phyloP scores from a whole-genome alignment of 1,140 invertebrate species.

The Zeugodacus cucurbitae region DNA sequence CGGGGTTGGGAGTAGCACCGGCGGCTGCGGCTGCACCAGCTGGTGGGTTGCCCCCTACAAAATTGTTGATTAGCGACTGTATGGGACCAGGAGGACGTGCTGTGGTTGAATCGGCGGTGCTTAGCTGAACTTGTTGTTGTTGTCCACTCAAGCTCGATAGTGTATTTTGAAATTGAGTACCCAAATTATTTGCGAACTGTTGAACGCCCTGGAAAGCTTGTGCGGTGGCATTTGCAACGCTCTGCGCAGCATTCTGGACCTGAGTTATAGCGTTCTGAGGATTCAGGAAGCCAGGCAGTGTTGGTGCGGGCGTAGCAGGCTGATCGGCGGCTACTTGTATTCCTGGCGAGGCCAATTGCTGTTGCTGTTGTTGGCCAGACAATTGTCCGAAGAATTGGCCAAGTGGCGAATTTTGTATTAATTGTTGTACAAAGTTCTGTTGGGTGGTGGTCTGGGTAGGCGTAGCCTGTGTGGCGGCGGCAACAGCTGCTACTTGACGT shows the following conservation, averaged over 20 bases:
- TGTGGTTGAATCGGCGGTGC: conserved; percentile 52
- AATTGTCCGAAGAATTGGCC: conserved; percentile 60
- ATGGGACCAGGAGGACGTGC: conserved; percentile 59
- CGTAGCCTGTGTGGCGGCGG: conserved; percentile 55
- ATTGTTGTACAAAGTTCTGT: conserved; percentile 61
- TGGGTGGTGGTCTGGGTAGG: conserved; percentile 57
- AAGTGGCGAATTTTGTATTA: conserved; percentile 62
- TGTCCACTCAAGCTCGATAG: conserved; percentile 54
- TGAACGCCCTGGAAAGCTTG: conserved; percentile 62
- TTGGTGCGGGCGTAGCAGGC: conserved; percentile 53
- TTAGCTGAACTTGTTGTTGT: conserved; percentile 41
- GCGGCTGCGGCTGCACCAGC: conserved; percentile 47
- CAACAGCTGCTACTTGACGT: conserved; percentile 53
- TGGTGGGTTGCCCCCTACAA: conserved; percentile 53
- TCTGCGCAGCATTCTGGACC: conserved; percentile 58
- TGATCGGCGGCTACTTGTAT: conserved; percentile 44
- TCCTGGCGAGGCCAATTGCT: conserved; percentile 38
- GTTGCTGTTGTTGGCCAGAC: conserved; percentile 50
- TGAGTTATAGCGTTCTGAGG: conserved; percentile 56
- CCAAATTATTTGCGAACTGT: conserved; percentile 60
- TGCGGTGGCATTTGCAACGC: conserved; percentile 56
- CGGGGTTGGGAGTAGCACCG: conserved; percentile 15
- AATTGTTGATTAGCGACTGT: conserved; percentile 58
- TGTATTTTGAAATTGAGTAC: conserved; percentile 60
- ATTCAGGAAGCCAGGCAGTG: conserved; percentile 57